Conservation (phyloP, 1,140 invertebrate species). For the Akabosia matsudoensis region DNA sequence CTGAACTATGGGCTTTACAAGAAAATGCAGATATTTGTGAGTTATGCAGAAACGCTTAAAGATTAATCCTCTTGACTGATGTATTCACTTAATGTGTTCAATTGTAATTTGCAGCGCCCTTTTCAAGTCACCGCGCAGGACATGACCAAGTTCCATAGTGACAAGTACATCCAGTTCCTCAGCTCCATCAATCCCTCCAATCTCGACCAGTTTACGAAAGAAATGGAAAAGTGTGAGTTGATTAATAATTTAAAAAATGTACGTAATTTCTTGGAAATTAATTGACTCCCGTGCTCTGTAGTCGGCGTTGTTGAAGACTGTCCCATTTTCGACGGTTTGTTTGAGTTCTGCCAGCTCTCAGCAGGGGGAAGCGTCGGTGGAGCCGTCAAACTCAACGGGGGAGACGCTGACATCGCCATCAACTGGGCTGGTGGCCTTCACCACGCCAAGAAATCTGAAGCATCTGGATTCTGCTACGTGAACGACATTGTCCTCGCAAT, state of each 20-base stretch:
- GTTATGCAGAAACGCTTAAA: no score
- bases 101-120: constrained; percentile 67
- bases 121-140: constrained; percentile 99
- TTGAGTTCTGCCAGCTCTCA: constrained; percentile 96
- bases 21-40: constrained; percentile 99
- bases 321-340: constrained; percentile 94
- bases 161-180: constrained; percentile 98
- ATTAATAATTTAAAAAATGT: not conserved
- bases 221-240: constrained; percentile 94
- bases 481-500: constrained; percentile 96
- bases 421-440: no score
- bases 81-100: not conserved
- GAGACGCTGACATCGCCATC: constrained; percentile 95
- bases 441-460: no score
- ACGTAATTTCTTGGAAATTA: not conserved
- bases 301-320: constrained; percentile 99
- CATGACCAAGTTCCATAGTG: constrained; percentile 99
- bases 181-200: constrained; percentile 97
- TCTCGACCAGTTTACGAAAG: constrained; percentile 98
- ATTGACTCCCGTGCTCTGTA: constrained; percentile 50
- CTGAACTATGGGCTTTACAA: constrained; percentile 98
- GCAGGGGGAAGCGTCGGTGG: constrained; percentile 97
- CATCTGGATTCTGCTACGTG: no score
- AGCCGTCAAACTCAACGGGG: constrained; percentile 91
- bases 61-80: constrained; percentile 46